Evolutionary conservation across 2,888 invertebrate species (phyloP).

Genomic region (Erebia ligea): DNA sequence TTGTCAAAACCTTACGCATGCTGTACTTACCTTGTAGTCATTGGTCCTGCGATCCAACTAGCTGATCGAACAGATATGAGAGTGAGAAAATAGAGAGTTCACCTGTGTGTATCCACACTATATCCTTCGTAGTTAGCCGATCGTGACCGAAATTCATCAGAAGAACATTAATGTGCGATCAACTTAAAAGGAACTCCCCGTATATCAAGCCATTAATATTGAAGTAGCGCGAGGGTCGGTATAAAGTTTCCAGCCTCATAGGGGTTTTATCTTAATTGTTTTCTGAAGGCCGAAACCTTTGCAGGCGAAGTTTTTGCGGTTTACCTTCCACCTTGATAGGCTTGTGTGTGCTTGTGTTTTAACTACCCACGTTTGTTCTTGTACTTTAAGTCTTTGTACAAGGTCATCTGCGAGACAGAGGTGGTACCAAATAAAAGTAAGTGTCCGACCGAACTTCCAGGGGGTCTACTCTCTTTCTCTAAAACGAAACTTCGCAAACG

Average conservation of each 20-base stretch:
- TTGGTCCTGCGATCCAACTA: too few relatives aligned
- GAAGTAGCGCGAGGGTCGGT: conserved; percentile 47
- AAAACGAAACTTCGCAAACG: too few relatives aligned
- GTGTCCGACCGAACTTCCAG: neutral
- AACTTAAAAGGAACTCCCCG: conserved; percentile 29
- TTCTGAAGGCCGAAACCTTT: conserved; percentile 57
- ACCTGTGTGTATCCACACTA: too few relatives aligned
- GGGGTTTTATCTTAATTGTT: conserved; percentile 70
- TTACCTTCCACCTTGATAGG: conserved; percentile 18
- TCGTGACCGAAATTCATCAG: too few relatives aligned
- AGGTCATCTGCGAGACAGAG: neutral
- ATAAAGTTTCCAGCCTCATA: conserved; percentile 54
- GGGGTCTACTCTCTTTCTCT: too few relatives aligned
- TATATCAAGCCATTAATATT: conserved; percentile 60
- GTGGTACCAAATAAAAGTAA: neutral
- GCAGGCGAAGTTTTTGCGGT: conserved; percentile 48
- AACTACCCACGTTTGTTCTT: neutral
- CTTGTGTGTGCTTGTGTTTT: neutral
- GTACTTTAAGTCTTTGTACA: neutral
- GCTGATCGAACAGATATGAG: too few relatives aligned
- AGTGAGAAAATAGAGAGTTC: too few relatives aligned
- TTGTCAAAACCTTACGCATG: too few relatives aligned
- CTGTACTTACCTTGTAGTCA: too few relatives aligned
- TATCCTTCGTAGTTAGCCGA: too few relatives aligned
- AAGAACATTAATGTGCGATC: neutral